These are phyloP conservation scores for Eidolon dupreanum DNA, from an alignment of 2,797 vertebrate genomes.

Conservation along the genomic window DNA sequence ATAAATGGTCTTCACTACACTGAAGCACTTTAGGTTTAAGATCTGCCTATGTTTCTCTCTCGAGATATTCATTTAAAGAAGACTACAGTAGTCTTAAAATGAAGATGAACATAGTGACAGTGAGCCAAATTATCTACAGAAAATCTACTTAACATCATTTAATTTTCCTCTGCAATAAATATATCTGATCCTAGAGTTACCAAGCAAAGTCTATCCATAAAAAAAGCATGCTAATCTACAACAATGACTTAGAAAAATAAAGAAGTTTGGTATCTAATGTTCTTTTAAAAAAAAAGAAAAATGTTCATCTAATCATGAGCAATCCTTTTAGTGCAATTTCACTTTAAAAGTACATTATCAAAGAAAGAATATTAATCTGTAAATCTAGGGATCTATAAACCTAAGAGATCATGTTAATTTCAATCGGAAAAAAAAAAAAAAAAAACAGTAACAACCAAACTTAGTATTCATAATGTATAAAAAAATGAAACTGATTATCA, in stretches of 20 bases:
- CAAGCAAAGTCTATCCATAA: background rate
- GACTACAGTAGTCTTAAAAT: constrained; percentile 12
- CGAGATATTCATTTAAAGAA: background rate
- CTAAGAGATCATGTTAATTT: background rate
- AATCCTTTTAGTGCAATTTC: constrained; percentile 14
- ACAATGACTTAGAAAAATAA: background rate
- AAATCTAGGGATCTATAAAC: background rate
- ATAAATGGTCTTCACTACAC: background rate
- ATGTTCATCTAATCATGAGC: background rate
- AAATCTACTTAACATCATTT: background rate
- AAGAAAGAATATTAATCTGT: background rate
- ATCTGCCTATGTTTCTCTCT: background rate
- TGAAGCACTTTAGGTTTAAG: background rate
- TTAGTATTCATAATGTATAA: background rate
- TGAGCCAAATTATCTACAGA: background rate
- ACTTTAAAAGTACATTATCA: constrained; percentile 31
- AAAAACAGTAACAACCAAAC: background rate
- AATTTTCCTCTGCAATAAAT: background rate
- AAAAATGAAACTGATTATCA: constrained; percentile 35
- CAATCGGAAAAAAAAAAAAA: background rate
- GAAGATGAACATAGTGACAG: background rate
- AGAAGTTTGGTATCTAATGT: background rate
- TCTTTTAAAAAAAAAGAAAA: constrained; percentile 29
- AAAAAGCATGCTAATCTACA: background rate
- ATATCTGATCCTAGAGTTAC: background rate